Evolutionary conservation across 2,888 invertebrate species (phyloP).

Genomic region (Stictocephala bisonia): DNA sequence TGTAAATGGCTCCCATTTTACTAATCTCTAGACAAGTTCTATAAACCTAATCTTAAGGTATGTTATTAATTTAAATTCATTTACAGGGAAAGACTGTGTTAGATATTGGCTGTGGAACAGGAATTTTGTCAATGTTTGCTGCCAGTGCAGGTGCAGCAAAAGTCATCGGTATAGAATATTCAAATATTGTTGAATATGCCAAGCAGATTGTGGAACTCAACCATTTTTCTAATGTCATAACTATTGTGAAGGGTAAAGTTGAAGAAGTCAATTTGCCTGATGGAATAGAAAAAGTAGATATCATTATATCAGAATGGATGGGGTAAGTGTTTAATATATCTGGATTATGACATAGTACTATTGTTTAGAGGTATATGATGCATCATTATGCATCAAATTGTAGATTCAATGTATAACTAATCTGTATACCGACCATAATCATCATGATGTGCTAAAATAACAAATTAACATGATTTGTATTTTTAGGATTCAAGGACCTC

Average conservation of each 20-base stretch:
- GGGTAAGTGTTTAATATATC: constrained; percentile 50
- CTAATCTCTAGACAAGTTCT: no score
- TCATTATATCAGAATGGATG: constrained; percentile 87
- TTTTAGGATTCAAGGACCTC: no score
- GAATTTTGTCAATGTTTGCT: constrained; percentile 99
- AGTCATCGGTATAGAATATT: constrained; percentile 98
- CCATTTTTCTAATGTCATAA: constrained; percentile 80
- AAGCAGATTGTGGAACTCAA: constrained; percentile 93
- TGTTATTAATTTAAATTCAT: neutral
- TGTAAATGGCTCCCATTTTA: no score
- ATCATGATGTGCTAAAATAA: no score
- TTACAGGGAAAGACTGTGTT: constrained; percentile 80
- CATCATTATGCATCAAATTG: no score
- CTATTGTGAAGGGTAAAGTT: constrained; percentile 85
- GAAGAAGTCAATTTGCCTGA: constrained; percentile 55
- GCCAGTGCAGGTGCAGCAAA: constrained; percentile 97
- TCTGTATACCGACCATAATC: no score
- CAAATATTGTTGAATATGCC: constrained; percentile 98
- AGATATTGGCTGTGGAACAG: constrained; percentile 99
- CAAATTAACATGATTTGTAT: no score
- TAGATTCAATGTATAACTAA: no score
- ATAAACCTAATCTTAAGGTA: no score
- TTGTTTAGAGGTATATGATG: no score
- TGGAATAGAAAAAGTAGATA: constrained; percentile 92
- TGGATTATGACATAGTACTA: neutral